Evolutionary conservation across 2,113 vertebrate genomes (phyloP).

Genomic region (Micronycteris hirsuta): DNA sequence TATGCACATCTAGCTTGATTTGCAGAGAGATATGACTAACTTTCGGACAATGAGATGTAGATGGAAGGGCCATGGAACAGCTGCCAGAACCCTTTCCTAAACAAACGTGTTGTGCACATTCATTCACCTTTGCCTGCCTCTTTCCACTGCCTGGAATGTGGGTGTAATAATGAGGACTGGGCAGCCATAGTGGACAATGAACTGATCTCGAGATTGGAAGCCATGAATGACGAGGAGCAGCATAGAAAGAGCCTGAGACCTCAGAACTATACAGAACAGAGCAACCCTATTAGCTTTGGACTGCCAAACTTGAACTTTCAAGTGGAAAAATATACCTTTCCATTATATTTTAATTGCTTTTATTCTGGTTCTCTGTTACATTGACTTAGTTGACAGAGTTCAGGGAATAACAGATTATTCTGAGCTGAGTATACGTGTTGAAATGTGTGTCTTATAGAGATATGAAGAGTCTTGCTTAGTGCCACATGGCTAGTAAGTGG

Average conservation of each 20-base stretch:
- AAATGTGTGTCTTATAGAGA: not conserved
- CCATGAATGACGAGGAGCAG: not conserved
- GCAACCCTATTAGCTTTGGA: not conserved
- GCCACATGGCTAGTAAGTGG: not conserved
- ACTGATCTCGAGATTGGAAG: not conserved
- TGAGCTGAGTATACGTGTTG: not conserved
- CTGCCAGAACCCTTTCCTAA: not conserved
- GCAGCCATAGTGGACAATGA: not conserved
- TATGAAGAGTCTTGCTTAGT: not conserved
- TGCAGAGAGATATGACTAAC: not conserved
- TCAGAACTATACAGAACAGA: not conserved
- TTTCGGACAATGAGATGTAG: not conserved
- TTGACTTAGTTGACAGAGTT: not conserved
- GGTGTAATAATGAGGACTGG: not conserved
- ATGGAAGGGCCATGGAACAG: not conserved
- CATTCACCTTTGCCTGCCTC: not conserved
- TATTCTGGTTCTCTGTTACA: not conserved
- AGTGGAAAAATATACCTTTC: not conserved
- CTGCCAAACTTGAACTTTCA: not conserved
- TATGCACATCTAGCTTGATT: not conserved
- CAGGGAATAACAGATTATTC: not conserved
- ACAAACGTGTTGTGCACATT: not conserved
- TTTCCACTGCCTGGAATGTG: not conserved
- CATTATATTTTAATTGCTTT: not conserved
- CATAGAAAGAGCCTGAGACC: not conserved